phyloP scores from a whole-genome alignment of 2,113 vertebrate genomes.

The Puffinus mauretanicus region DNA sequence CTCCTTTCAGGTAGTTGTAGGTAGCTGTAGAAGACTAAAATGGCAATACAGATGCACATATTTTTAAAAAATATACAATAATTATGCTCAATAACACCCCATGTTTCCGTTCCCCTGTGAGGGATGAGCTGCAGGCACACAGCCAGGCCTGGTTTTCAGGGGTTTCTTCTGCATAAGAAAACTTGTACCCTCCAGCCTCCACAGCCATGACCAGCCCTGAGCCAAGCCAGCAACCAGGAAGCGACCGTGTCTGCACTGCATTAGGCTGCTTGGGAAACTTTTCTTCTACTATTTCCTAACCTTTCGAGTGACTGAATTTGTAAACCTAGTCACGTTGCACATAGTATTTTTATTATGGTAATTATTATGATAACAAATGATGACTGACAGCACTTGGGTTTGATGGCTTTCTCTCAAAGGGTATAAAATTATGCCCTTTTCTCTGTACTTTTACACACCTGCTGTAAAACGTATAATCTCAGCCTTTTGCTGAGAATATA shows the following conservation, averaged over 20 bases:
- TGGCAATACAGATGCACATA: not conserved
- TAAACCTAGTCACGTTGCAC: not conserved
- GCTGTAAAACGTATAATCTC: not conserved
- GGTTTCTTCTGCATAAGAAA: not conserved
- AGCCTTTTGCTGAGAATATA: not conserved
- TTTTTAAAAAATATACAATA: not conserved
- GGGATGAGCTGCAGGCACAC: not conserved
- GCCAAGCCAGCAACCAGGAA: not conserved
- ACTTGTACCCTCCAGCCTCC: not conserved
- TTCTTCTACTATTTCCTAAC: not conserved
- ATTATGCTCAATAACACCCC: not conserved
- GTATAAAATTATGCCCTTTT: not conserved
- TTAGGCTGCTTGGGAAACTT: not conserved
- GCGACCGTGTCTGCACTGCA: accelerated
- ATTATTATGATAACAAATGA: not conserved
- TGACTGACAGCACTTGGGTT: not conserved
- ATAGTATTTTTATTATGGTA: not conserved
- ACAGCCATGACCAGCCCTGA: not conserved
- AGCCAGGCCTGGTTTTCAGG: not conserved
- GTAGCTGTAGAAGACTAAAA: not conserved
- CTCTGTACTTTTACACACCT: not conserved
- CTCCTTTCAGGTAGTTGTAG: not conserved
- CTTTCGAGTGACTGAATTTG: not conserved
- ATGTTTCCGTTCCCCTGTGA: not conserved
- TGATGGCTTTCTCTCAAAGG: not conserved